Base-by-base conservation (phyloP, 2,888 invertebrate species). In the Scaptodrosophila latifasciaeformis region DNA sequence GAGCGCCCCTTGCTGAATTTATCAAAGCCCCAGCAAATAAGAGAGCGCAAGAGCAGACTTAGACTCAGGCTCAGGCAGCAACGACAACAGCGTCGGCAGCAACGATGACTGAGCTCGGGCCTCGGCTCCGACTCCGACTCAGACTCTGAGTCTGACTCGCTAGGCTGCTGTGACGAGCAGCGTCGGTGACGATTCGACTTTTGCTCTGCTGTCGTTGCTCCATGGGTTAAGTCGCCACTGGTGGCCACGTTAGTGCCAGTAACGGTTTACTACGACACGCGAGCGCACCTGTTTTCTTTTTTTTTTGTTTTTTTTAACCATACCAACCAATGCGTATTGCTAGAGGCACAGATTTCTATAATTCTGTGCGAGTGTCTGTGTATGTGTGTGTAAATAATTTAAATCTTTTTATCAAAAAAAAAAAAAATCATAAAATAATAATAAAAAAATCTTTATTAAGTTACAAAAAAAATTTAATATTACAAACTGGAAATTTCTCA, bases 191-290 rank as follows among this genome's bases (percentile, higher is more conserved):
- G 53, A 42, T 18, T 24, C 37, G 6, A 35, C 42, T 31, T n/a
- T 29, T 45, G 18, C 19, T 45, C 31, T 27, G 29, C 12, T 27
- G 29, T 45, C 31, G 45, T 45, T 54, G 63, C 57, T 69, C 57
- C 62, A 57, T 65, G 68, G 82, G 75, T 79, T 79, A 76, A 74
- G 58, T 72, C 76, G 67, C 64, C 66, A 74, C 71, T 80, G 74
- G 81, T 74, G 74, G 67, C 67, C 79, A 77, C 67, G 64, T 67
- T 72, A 74, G 70, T 76, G 70, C 90, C 91, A 71, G 89, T 88
- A 80, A 72, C 74, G 77, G 67, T 81, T 83, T 72, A 65, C 79
- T 71, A 65, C 78, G 81, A 74, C 77, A 65, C 82, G 78, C 75
- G 84, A 67, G 62, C 82, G 77, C 80, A 83, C 72, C 77, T 79